Percentiles rank a stretch among this genome's conserved stretches.
Conservation (phyloP, 2,888 invertebrate genomes). For the Campaea margaritaria region DNA sequence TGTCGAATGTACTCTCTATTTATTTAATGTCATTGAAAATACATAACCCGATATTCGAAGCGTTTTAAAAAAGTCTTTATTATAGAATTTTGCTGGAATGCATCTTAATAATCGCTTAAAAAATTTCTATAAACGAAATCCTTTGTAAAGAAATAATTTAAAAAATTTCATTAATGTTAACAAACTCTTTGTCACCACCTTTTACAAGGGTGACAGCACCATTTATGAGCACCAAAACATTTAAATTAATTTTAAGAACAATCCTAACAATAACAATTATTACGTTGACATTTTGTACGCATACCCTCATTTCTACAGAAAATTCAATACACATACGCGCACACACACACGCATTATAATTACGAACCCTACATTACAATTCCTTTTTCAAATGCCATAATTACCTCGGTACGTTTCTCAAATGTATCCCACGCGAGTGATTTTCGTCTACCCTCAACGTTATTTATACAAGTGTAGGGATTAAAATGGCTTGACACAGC, state of each 20-base stretch:
- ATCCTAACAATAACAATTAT: constrained; percentile 39
- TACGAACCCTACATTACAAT: constrained; percentile 67
- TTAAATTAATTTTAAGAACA: constrained; percentile 34
- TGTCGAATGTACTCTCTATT: too few species aligned
- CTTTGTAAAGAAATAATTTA: constrained; percentile 13
- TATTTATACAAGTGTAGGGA: constrained; percentile 49
- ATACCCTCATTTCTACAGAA: constrained; percentile 52
- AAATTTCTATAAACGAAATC: too few species aligned
- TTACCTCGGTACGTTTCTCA: constrained; percentile 61
- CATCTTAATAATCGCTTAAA: too few species aligned
- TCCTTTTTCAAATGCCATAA: constrained; percentile 72
- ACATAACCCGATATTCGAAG: too few species aligned
- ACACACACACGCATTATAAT: constrained; percentile 55
- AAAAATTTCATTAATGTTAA: constrained; percentile 12
- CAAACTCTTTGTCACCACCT: constrained; percentile 16
- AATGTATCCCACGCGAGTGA: constrained; percentile 53
- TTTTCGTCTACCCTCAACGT: constrained; percentile 36
- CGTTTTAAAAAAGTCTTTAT: too few species aligned
- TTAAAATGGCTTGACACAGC: constrained; percentile 51
- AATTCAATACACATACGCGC: constrained; percentile 42
- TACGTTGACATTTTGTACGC: constrained; percentile 45
- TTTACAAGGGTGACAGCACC: constrained; percentile 25
- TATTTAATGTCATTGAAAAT: too few species aligned
- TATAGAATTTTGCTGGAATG: too few species aligned
- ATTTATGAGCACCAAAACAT: constrained; percentile 25